These are phyloP conservation scores for Amiota communis DNA, from an alignment of 2,888 invertebrate species.

Conservation along the genomic window DNA sequence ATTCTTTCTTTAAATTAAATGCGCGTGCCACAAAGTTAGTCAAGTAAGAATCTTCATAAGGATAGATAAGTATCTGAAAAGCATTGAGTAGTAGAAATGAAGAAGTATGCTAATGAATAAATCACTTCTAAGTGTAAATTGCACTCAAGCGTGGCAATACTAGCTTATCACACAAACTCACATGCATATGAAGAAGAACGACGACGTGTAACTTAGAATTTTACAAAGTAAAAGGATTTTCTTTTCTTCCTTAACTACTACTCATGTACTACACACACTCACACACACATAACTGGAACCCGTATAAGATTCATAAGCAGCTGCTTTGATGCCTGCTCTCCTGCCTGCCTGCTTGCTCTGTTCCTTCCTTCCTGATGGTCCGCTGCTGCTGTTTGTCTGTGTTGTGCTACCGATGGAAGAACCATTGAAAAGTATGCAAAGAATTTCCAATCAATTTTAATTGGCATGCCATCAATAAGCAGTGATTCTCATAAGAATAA, in stretches of 20 bases:
- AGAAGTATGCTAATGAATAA: constrained; percentile 48
- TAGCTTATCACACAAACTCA: not conserved
- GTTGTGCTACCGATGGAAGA: not conserved
- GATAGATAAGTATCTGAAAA: constrained; percentile 6
- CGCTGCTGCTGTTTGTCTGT: not conserved
- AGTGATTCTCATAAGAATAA: constrained; percentile 40
- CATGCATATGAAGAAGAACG: constrained; percentile 19
- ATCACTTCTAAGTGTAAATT: constrained; percentile 44
- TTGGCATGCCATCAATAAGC: constrained; percentile 71
- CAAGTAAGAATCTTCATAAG: constrained; percentile 20
- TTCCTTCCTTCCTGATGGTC: not conserved
- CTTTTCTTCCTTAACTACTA: constrained; percentile 10
- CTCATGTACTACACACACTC: too few species aligned
- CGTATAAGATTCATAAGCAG: constrained; percentile 13
- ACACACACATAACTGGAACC: not conserved
- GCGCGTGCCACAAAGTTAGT: not conserved
- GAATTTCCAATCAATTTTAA: constrained; percentile 73
- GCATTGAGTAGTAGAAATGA: constrained; percentile 4
- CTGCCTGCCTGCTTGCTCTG: not conserved
- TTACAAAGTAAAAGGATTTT: constrained; percentile 32
- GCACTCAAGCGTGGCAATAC: constrained; percentile 38
- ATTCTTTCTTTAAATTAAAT: not conserved
- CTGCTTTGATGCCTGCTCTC: not conserved
- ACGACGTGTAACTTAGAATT: constrained; percentile 8
- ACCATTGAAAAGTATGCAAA: constrained; percentile 59